Conservation (phyloP, 2,113 vertebrate genomes). For the Gopherus flavomarginatus region DNA sequence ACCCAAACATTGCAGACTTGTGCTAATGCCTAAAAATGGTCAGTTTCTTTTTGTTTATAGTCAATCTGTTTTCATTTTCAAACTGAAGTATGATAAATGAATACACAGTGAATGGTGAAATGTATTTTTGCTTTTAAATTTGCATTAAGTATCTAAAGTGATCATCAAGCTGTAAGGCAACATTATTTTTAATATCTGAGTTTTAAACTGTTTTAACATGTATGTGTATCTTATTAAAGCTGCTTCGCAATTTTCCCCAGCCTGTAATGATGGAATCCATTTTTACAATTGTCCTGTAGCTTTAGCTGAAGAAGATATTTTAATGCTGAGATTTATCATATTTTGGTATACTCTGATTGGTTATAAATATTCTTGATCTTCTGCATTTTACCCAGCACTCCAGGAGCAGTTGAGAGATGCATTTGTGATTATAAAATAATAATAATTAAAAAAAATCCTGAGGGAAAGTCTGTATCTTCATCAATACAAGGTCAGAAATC, state of each 20-base stretch:
- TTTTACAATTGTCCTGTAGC: neutral
- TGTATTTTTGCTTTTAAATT: neutral
- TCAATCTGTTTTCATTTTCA: neutral
- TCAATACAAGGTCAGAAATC: conserved; percentile 25
- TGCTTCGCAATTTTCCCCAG: neutral
- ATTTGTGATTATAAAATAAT: neutral
- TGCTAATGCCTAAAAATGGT: neutral
- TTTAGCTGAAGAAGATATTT: neutral
- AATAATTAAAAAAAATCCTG: too few relatives aligned
- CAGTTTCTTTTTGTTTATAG: too few relatives aligned
- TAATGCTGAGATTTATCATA: neutral
- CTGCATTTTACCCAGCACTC: neutral
- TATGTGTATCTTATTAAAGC: neutral
- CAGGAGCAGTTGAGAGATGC: neutral
- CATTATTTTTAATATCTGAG: neutral
- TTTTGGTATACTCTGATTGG: neutral
- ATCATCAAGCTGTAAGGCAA: neutral
- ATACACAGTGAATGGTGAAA: neutral
- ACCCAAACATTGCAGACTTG: neutral
- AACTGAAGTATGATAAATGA: neutral
- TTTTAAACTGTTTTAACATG: neutral
- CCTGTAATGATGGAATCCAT: neutral
- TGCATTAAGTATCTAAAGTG: neutral
- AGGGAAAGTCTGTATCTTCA: neutral
- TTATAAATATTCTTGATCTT: neutral